phyloP scores from a whole-genome alignment of 2,888 invertebrate species.

The Polia nebulosa region DNA sequence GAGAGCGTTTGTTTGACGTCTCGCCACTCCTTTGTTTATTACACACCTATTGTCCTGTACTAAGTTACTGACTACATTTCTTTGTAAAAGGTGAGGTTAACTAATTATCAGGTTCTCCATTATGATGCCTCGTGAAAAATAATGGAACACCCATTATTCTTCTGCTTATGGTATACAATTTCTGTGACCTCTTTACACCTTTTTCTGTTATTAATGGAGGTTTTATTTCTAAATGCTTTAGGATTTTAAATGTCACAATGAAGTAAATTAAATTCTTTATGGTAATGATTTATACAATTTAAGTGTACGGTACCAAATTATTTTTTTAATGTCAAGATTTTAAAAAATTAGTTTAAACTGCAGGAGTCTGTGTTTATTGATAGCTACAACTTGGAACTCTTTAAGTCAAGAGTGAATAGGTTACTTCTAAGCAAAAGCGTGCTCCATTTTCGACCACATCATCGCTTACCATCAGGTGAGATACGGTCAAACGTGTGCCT shows the following conservation, averaged over 20 bases:
- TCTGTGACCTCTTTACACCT: slow-evolving; percentile 17
- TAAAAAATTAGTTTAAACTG: too few relatives aligned
- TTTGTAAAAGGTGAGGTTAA: slow-evolving; percentile 45
- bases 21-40: slow-evolving; percentile 39
- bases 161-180: slow-evolving; percentile 27
- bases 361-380: too few relatives aligned
- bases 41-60: slow-evolving; percentile 39
- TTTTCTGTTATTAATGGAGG: slow-evolving; percentile 13
- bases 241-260: slow-evolving; percentile 10
- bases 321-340: too few relatives aligned
- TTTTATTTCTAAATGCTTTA: slow-evolving; percentile 3
- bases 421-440: too few relatives aligned
- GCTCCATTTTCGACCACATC: too few relatives aligned
- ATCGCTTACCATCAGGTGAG: too few relatives aligned
- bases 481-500: too few relatives aligned
- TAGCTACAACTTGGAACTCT: too few relatives aligned
- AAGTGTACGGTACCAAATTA: too few relatives aligned
- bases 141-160: slow-evolving; percentile 30
- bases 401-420: too few relatives aligned
- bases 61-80: slow-evolving; percentile 22
- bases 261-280: background rate
- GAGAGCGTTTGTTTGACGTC: slow-evolving; percentile 34
- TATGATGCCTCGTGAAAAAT: slow-evolving; percentile 18
- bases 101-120: slow-evolving; percentile 41
- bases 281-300: too few relatives aligned